These are phyloP conservation scores for Otus sunia DNA, from an alignment of 2,113 vertebrate species.

Conservation along the genomic window DNA sequence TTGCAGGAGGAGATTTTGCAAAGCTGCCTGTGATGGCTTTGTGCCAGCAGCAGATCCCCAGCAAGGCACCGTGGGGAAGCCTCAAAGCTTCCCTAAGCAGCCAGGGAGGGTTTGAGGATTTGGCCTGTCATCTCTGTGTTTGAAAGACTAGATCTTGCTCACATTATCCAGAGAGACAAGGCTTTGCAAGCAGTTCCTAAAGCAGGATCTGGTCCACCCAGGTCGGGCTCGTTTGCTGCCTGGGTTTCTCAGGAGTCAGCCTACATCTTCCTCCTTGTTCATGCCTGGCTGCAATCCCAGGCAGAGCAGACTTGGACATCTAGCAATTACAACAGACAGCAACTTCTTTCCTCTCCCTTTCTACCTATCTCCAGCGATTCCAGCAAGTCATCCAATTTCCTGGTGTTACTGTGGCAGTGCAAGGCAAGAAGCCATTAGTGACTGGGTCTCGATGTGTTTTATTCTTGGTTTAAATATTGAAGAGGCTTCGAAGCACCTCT, in stretches of 20 bases:
- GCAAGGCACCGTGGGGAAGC: not conserved
- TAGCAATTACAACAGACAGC: not conserved
- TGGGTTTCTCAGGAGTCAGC: not conserved
- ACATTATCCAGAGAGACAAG: accelerated
- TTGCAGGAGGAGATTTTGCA: not conserved
- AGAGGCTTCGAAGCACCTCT: not conserved
- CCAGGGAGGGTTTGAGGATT: not conserved
- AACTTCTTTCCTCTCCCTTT: not conserved
- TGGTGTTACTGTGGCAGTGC: not conserved
- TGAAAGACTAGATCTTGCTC: not conserved
- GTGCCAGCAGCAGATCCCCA: not conserved
- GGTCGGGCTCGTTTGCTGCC: not conserved
- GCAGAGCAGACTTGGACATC: not conserved
- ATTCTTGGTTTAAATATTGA: not conserved
- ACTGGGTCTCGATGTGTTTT: not conserved
- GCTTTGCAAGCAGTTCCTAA: not conserved
- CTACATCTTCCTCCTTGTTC: not conserved
- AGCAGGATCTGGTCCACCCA: not conserved
- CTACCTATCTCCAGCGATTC: not conserved
- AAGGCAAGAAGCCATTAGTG: not conserved
- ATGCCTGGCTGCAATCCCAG: not conserved
- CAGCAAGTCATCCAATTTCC: not conserved
- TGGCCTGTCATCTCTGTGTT: not conserved
- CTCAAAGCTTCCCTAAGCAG: not conserved
- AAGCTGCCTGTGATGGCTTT: not conserved